These are phyloP conservation scores for Chironomus riparius DNA, from an alignment of 2,888 invertebrate genomes.

Conservation along the genomic window DNA sequence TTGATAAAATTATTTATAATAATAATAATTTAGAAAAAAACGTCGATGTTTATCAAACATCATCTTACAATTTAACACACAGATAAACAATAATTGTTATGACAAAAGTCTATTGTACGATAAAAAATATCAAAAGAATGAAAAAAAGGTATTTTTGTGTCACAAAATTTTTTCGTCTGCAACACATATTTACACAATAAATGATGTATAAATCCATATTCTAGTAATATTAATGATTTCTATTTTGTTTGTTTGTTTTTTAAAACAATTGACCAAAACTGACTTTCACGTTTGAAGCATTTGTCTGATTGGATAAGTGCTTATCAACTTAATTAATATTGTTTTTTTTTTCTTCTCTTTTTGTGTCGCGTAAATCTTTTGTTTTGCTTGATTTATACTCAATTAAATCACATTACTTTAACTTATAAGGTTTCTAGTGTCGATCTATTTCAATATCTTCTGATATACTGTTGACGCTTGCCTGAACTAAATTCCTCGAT, in stretches of 20 bases:
- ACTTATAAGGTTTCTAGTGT: neutral
- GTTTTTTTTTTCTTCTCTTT: neutral
- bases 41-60: too few relatives aligned
- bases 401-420: neutral
- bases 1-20: too few relatives aligned
- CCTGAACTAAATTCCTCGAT: constrained; percentile 2
- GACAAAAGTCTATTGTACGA: neutral
- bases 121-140: neutral
- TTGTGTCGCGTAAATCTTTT: neutral
- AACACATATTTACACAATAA: neutral
- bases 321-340: neutral
- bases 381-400: neutral
- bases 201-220: neutral
- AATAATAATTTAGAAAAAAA: too few relatives aligned
- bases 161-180: neutral
- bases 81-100: too few relatives aligned
- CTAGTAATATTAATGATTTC: neutral
- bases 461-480: constrained; percentile 12
- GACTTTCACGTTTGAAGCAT: neutral
- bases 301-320: neutral
- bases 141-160: neutral
- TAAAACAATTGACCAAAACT: neutral
- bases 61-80: too few relatives aligned
- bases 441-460: constrained; percentile 23
- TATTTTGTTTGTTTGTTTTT: too few relatives aligned